Conservation (phyloP, 2,888 invertebrate genomes). For the Pristionchus japonicus region DNA sequence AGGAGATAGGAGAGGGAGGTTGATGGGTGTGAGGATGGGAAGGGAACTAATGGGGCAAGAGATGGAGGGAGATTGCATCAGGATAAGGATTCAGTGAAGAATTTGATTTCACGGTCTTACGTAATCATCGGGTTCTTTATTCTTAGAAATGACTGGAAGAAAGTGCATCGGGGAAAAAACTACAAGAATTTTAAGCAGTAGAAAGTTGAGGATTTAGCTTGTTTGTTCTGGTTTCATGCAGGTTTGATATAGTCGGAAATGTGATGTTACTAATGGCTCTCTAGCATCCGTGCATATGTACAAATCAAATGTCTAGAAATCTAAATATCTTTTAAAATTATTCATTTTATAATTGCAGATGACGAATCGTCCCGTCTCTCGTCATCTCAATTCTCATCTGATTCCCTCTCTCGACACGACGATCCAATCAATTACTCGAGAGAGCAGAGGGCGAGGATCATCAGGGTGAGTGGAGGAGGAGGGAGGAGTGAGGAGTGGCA, state of each 20-base stretch:
- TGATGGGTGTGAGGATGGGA: neutral
- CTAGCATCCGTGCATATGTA: too few species aligned
- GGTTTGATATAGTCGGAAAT: too few species aligned
- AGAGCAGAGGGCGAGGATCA: neutral
- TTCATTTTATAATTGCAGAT: constrained; percentile 7
- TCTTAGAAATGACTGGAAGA: neutral
- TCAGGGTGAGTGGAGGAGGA: neutral
- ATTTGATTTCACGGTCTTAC: neutral
- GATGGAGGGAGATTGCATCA: neutral
- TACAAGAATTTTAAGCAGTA: too few species aligned
- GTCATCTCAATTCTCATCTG: constrained; percentile 2
- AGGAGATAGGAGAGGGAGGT: constrained; percentile 4
- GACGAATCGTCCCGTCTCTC: constrained; percentile 40
- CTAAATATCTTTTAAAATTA: too few species aligned
- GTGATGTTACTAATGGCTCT: too few species aligned
- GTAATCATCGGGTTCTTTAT: neutral
- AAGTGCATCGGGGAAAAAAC: neutral
- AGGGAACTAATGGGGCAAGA: neutral
- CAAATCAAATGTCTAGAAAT: too few species aligned
- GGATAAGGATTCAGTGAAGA: neutral
- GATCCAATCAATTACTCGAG: neutral
- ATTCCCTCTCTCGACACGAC: constrained; percentile 29
- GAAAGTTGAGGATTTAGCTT: too few species aligned
- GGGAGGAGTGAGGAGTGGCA: too few species aligned
- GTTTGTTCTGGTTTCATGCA: too few species aligned